Conservation (phyloP, 92 coral and sea anemone species). For the Heteractis magnifica region DNA sequence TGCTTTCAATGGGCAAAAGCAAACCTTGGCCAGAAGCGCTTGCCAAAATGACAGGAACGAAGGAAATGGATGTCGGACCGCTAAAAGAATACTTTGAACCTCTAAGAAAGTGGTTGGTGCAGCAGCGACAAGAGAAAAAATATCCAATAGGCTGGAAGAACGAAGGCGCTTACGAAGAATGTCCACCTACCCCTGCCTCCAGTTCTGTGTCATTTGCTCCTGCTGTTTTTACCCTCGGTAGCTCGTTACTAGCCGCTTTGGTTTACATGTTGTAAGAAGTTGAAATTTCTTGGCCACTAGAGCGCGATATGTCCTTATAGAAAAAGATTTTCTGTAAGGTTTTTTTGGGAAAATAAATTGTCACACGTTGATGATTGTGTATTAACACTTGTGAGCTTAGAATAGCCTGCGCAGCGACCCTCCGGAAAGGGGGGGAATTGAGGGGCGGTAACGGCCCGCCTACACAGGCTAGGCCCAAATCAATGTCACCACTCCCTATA, state of each 20-base stretch:
- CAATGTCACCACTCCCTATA: too few relatives aligned
- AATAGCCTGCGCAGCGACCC: too few relatives aligned
- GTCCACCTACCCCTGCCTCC: background rate
- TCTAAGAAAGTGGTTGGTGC: conserved; percentile 64
- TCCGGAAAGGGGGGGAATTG: too few relatives aligned
- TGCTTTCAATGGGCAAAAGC: conserved; percentile 90
- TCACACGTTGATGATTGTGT: too few relatives aligned
- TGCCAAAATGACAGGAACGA: conserved; percentile 72
- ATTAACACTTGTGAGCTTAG: too few relatives aligned
- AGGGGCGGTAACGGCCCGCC: too few relatives aligned
- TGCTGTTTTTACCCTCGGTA: background rate
- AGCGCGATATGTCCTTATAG: background rate
- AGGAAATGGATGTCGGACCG: conserved; percentile 63
- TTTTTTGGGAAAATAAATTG: too few relatives aligned
- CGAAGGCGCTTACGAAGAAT: conserved; percentile 12
- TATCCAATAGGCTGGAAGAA: conserved; percentile 78
- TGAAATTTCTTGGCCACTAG: background rate
- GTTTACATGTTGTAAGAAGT: background rate
- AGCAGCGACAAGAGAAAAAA: conserved; percentile 48
- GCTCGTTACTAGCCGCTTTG: background rate
- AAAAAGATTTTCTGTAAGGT: too few relatives aligned
- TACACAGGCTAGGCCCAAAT: too few relatives aligned
- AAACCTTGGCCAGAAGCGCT: conserved; percentile 92
- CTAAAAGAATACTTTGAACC: conserved; percentile 78
- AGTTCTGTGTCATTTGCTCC: background rate